Conservation (phyloP, 2,113 vertebrate species). For the Nansenia antarctica region DNA sequence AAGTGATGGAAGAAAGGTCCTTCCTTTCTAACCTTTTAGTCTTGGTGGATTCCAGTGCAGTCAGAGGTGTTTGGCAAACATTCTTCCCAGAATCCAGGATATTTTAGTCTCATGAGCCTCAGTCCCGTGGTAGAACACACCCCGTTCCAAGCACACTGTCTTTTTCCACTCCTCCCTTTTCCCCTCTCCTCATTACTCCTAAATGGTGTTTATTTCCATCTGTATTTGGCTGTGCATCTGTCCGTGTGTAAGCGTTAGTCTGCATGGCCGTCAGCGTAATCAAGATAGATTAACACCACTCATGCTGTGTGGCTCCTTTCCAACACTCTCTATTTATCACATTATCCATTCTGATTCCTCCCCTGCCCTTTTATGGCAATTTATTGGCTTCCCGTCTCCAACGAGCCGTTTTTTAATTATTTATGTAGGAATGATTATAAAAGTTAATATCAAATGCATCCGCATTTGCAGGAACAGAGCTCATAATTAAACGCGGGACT, state of each 20-base stretch:
- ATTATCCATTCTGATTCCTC: slow-evolving; percentile 56
- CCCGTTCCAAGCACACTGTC: too few species aligned
- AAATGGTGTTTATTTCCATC: slow-evolving; percentile 2
- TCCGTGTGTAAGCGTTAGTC: slow-evolving; percentile 28
- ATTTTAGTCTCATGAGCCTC: too few species aligned
- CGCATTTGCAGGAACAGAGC: slow-evolving; percentile 60
- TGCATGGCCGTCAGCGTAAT: slow-evolving; percentile 44
- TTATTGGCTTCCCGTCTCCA: slow-evolving; percentile 45
- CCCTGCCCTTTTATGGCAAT: slow-evolving; percentile 48
- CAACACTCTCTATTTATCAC: slow-evolving; percentile 65
- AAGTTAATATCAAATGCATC: slow-evolving; percentile 66
- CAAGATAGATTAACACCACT: slow-evolving; percentile 59
- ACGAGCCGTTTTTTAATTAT: slow-evolving; percentile 69
- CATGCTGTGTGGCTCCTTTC: slow-evolving; percentile 42
- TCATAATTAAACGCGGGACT: slow-evolving; percentile 73
- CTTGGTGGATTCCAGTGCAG: too few species aligned
- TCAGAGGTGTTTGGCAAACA: too few species aligned
- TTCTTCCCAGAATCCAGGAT: too few species aligned
- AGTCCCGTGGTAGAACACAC: too few species aligned
- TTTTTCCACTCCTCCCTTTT: too few species aligned
- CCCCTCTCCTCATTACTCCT: background rate
- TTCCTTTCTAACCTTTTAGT: too few species aligned
- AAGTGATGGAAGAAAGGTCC: too few species aligned
- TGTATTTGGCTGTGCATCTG: slow-evolving; percentile 44
- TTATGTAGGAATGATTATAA: slow-evolving; percentile 70